Conservation (phyloP, 2,888 invertebrate species). For the Nephrotoma flavescens region DNA sequence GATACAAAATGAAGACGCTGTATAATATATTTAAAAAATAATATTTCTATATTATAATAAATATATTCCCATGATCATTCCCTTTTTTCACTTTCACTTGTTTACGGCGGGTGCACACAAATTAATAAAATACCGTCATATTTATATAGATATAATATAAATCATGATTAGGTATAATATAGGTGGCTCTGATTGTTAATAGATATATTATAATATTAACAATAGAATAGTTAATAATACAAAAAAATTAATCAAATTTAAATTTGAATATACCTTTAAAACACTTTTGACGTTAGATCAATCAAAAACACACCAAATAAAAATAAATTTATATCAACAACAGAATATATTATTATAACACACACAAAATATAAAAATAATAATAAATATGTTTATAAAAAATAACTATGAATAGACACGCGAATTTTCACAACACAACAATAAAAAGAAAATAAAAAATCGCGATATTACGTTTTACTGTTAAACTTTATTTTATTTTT, state of each 20-base stretch:
- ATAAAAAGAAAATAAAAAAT: not conserved
- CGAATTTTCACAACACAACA: not conserved
- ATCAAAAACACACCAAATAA: not conserved
- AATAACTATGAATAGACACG: not conserved
- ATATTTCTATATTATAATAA: not conserved
- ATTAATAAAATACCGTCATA: not conserved
- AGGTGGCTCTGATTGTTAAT: too few species aligned
- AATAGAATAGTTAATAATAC: not conserved
- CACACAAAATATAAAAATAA: not conserved
- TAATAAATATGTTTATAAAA: not conserved
- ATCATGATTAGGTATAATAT: too few species aligned
- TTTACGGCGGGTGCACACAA: not conserved
- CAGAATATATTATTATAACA: not conserved
- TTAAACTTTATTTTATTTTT: not conserved
- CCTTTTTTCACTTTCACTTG: not conserved
- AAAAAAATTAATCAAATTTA: not conserved
- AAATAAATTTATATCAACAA: not conserved
- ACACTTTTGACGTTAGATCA: not conserved
- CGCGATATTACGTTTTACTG: not conserved
- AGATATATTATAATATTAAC: not conserved
- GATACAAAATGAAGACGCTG: not conserved
- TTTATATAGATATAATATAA: too few species aligned
- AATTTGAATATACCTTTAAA: not conserved
- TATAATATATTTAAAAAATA: too few species aligned
- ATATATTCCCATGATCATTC: not conserved